Conservation (phyloP, 2,113 vertebrate species). For the Erythrolamprus reginae region DNA sequence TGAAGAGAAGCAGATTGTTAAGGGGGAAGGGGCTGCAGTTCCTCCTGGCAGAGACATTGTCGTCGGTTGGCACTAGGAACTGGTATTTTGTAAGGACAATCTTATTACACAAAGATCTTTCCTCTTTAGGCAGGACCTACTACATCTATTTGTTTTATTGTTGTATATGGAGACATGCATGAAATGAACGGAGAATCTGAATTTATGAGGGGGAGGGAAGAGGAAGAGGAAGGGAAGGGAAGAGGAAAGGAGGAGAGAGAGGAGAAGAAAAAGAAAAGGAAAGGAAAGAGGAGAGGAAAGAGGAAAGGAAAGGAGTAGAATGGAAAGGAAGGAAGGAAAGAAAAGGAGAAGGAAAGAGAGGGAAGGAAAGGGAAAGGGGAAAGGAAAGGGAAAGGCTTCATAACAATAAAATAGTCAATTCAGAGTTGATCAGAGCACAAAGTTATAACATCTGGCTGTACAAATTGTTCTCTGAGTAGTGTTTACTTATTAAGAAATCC, state of each 20-base stretch:
- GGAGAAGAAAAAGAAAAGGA: too few species aligned
- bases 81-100: background rate
- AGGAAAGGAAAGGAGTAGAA: too few species aligned
- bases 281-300: too few species aligned
- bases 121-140: background rate
- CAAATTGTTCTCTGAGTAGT: slow-evolving; percentile 18
- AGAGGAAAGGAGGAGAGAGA: background rate
- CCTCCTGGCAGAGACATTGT: background rate
- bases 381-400: background rate
- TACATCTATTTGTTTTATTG: background rate
- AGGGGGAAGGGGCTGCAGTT: background rate
- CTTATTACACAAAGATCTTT: background rate
- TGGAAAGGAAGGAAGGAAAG: too few species aligned
- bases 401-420: background rate
- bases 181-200: background rate
- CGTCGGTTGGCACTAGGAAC: background rate
- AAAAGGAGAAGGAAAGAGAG: too few species aligned
- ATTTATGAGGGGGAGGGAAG: background rate
- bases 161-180: background rate
- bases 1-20: background rate
- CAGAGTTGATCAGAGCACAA: background rate
- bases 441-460: slow-evolving; percentile 6
- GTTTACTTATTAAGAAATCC: background rate
- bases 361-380: background rate
- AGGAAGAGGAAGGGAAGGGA: background rate